Percentiles rank a stretch among this genome's conserved stretches.
These are phyloP conservation scores for Rhinoraja longicauda DNA, from an alignment of 2,797 vertebrate species.

Conservation along the genomic window DNA sequence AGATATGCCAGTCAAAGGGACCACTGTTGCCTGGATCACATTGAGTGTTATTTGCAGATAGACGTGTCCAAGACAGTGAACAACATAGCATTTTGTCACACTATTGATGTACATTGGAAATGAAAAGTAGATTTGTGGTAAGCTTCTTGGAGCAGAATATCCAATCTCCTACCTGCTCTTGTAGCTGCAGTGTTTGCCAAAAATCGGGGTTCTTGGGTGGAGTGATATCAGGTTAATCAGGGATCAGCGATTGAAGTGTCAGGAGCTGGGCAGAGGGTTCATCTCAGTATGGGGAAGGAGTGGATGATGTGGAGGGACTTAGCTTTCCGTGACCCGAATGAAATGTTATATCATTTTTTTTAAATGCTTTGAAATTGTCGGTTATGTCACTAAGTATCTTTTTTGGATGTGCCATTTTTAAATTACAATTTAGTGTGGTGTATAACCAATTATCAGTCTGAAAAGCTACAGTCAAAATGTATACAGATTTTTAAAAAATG, in stretches of 20 bases:
- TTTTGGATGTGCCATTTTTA: neutral
- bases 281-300: no score
- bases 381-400: neutral
- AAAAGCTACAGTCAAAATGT: neutral
- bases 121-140: neutral
- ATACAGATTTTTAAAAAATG: neutral
- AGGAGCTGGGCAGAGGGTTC: no score
- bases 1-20: neutral
- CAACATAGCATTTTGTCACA: neutral
- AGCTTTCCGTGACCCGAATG: no score
- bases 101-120: neutral
- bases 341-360: no score
- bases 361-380: no score
- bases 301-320: no score
- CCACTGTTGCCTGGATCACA: neutral
- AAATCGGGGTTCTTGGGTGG: neutral
- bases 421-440: neutral
- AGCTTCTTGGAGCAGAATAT: neutral
- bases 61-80: neutral
- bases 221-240: no score
- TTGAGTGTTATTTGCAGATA: neutral
- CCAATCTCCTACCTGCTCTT: neutral
- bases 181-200: neutral
- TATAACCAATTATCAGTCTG: neutral
- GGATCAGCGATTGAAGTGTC: no score